Conservation (phyloP, 2,113 vertebrate genomes). For the Cyrtonyx montezumae region DNA sequence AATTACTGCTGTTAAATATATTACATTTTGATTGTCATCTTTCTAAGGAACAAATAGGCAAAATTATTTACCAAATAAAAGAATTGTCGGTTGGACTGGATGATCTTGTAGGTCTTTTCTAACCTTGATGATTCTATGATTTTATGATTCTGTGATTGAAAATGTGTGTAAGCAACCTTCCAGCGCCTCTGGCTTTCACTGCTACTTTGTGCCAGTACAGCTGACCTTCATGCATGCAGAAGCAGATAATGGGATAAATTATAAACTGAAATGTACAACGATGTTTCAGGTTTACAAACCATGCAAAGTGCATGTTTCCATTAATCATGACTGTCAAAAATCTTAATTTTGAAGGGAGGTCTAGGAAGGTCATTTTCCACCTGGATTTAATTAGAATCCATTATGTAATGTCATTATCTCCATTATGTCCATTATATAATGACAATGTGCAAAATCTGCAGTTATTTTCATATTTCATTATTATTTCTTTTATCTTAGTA, state of each 20-base stretch:
- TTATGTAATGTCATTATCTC: slow-evolving; percentile 66
- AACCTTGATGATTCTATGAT: no score
- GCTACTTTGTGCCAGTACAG: not conserved
- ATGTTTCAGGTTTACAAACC: slow-evolving; percentile 53
- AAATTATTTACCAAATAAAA: slow-evolving; percentile 41
- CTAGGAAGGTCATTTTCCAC: slow-evolving; percentile 66
- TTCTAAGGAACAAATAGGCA: not conserved
- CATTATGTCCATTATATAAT: slow-evolving; percentile 59
- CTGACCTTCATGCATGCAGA: slow-evolving; percentile 41
- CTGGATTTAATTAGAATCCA: slow-evolving; percentile 68
- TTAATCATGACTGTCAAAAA: slow-evolving; percentile 56
- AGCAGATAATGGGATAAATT: slow-evolving; percentile 59
- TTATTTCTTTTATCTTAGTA: not conserved
- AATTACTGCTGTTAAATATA: not conserved
- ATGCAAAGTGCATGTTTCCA: slow-evolving; percentile 57
- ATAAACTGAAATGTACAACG: slow-evolving; percentile 59
- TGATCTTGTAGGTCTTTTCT: no score
- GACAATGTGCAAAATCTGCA: not conserved
- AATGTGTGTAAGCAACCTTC: slow-evolving; percentile 35
- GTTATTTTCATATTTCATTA: slow-evolving; percentile 41
- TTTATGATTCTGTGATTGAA: not conserved
- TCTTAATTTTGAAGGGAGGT: slow-evolving; percentile 49
- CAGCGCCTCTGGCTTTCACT: not conserved
- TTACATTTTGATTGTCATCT: not conserved
- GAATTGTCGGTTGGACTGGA: not conserved